phyloP scores from a whole-genome alignment of 2,888 invertebrate species.

The Dryobota labecula region DNA sequence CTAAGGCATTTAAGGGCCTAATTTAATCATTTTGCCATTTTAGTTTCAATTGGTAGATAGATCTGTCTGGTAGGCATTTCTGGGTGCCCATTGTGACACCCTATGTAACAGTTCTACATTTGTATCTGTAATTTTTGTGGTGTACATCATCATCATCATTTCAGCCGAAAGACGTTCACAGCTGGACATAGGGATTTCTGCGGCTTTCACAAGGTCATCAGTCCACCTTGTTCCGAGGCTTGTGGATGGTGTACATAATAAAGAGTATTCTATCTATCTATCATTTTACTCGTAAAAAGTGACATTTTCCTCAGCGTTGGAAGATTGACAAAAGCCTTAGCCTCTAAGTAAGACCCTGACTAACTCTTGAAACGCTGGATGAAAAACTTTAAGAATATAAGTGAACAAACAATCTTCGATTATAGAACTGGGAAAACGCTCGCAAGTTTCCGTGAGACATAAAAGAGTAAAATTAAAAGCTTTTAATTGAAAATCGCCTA shows the following conservation, averaged over 20 bases:
- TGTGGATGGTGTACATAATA: no score
- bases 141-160: no score
- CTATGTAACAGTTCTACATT: no score
- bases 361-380: conserved; percentile 25
- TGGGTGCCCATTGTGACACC: no score
- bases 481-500: conserved; percentile 70
- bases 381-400: conserved; percentile 46
- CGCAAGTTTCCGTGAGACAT: conserved; percentile 47
- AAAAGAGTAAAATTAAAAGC: conserved; percentile 67
- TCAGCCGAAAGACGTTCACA: no score
- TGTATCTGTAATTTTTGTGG: no score
- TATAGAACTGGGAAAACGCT: conserved; percentile 40
- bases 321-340: conserved; percentile 12
- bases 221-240: no score
- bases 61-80: not conserved
- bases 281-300: no score
- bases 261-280: no score
- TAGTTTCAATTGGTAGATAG: not conserved
- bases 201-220: no score
- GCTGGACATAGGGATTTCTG: no score
- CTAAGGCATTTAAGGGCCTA: not conserved
- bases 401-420: conserved; percentile 53
- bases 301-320: not conserved
- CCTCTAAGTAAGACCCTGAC: conserved; percentile 12
- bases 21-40: not conserved